A percentile compares a stretch with the other conserved stretches of the same genome.
These are phyloP conservation scores for Tetragnatha versicolor DNA, from an alignment of 1,140 invertebrate genomes.

Conservation along the genomic window DNA sequence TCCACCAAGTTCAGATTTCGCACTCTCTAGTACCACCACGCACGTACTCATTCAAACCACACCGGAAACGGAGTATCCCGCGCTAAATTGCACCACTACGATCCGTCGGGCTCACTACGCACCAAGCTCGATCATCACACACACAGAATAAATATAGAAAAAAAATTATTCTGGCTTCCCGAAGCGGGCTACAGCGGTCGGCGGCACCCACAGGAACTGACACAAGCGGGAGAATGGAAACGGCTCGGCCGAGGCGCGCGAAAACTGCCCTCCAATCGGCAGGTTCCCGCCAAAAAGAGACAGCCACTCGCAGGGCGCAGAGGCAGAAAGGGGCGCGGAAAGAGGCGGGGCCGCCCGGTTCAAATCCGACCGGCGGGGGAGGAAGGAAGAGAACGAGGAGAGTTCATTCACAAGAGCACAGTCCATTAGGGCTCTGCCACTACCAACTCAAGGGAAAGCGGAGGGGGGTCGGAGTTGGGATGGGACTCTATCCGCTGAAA, in stretches of 20 bases:
- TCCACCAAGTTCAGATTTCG: too few relatives aligned
- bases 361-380: not conserved
- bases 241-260: slow-evolving; percentile 25
- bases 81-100: too few relatives aligned
- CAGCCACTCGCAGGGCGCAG: slow-evolving; percentile 33
- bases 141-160: too few relatives aligned
- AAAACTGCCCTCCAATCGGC: slow-evolving; percentile 17
- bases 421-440: slow-evolving; percentile 35
- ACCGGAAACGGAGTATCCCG: too few relatives aligned
- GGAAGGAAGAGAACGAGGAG: not conserved
- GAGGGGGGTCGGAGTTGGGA: not conserved
- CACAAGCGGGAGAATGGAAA: not conserved
- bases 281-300: slow-evolving; percentile 40
- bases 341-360: slow-evolving; percentile 4
- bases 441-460: not conserved
- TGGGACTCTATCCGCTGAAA: not conserved
- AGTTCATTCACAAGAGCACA: slow-evolving; percentile 44
- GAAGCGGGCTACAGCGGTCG: too few relatives aligned
- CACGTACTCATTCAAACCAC: too few relatives aligned
- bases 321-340: not conserved
- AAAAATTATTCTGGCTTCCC: too few relatives aligned
- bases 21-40: too few relatives aligned
- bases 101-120: too few relatives aligned
- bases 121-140: too few relatives aligned
- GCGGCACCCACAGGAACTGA: too few relatives aligned